Base-by-base conservation (phyloP, 2,888 invertebrate genomes). In the Aphodius granarius region DNA sequence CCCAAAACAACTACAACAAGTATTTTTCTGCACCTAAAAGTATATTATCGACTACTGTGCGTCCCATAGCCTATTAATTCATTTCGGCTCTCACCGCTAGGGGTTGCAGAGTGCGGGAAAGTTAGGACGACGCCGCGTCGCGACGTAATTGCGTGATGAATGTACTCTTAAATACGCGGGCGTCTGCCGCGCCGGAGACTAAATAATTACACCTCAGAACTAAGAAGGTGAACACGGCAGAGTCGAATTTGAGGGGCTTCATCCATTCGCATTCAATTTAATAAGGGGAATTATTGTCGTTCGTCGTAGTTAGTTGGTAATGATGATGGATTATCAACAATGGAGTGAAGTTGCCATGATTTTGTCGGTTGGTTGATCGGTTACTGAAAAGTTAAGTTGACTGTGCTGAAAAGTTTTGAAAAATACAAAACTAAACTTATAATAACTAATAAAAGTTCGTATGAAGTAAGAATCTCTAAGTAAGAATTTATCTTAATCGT, bases 181-280 rank as follows among this genome's bases (percentile, higher is more conserved):
- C 43, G 43, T 43, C 43, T 43, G 81, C 83, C 81, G 82, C 81
- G 81, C 81, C 81, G 81, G 80, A 81, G 81, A 83, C 82, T 81
- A 84, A 84, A 84, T 84, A 85, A 85, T 85, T 84, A 82, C 80
- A 83, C 83, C 82, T 83, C 81, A 78, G 79, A 77, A 80, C 78
- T 80, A 79, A 76, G 78, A 71, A 71, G 73, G 75, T 73, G 64
- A 77, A 75, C 66, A 68, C 63, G 18, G 63, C 73, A 19, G 23
- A 63, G n/a, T 70, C 68, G 13, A 62, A 17, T 63, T 22, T 62
- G 65, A 18, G 17, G 66, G 17, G 43, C 43, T 68, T 23, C 73
- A 71, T 71, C 70, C 64, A 23, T 74, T 64, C 80, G 82, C 81
- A 81, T 82, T 81, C 78, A 78, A 78, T 79, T 80, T 81, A 82